Evolutionary conservation across 2,797 vertebrate genomes (phyloP).

Genomic region (Chelidonichthys spinosus): DNA sequence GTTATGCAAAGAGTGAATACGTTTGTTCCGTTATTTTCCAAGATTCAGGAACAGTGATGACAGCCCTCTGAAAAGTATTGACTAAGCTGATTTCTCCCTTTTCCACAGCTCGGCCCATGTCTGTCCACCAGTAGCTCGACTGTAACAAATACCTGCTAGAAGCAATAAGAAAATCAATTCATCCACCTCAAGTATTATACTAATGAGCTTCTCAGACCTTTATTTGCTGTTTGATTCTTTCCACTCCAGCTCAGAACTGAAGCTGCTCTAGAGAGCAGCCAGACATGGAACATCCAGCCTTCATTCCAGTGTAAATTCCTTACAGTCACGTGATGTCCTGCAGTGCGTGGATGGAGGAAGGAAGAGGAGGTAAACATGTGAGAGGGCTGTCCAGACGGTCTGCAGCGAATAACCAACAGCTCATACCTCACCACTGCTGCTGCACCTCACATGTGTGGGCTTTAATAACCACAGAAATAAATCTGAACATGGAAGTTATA

Average conservation of each 20-base stretch:
- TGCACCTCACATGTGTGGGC: neutral
- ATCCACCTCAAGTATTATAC: slow-evolving; percentile 28
- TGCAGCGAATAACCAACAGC: neutral
- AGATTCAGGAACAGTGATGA: slow-evolving; percentile 42
- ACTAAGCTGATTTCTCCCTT: slow-evolving; percentile 27
- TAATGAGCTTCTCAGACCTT: slow-evolving; percentile 53
- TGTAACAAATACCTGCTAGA: slow-evolving; percentile 41
- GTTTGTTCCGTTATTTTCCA: slow-evolving; percentile 56
- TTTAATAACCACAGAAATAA: neutral
- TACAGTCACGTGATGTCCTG: slow-evolving; percentile 35
- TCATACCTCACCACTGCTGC: neutral
- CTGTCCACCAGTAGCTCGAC: slow-evolving; percentile 39
- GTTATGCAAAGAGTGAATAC: slow-evolving; percentile 33
- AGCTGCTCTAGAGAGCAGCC: slow-evolving; percentile 57
- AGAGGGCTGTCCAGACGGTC: slow-evolving; percentile 20
- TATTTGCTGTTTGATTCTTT: slow-evolving; percentile 67
- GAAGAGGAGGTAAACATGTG: slow-evolving; percentile 44
- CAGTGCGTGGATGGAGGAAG: slow-evolving; percentile 20
- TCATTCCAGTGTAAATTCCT: slow-evolving; percentile 75
- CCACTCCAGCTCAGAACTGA: slow-evolving; percentile 65
- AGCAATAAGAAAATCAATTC: slow-evolving; percentile 41
- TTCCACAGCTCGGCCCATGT: slow-evolving; percentile 33
- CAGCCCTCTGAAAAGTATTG: slow-evolving; percentile 44
- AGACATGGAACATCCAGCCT: slow-evolving; percentile 65
- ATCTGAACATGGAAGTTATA: too few relatives aligned